Percentiles rank a stretch among this genome's conserved stretches.
phyloP scores from a whole-genome alignment of 2,113 vertebrate species.

The Equus przewalskii region DNA sequence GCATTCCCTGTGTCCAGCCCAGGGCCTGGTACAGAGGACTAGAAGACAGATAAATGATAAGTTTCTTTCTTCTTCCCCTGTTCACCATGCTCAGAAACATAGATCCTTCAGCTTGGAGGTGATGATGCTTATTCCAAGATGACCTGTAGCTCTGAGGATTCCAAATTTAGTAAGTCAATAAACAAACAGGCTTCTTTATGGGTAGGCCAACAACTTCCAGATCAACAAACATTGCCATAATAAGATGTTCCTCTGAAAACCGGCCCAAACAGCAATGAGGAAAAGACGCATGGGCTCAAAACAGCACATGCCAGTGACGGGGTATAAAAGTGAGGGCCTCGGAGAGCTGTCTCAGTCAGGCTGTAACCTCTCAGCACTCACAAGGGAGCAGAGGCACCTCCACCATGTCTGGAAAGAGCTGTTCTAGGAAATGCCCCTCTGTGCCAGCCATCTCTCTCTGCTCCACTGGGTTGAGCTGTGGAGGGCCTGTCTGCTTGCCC shows the following conservation, averaged over 20 bases:
- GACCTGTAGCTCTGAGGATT: conserved; percentile 22
- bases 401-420: conserved; percentile 79
- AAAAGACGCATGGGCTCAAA: conserved; percentile 64
- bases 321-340: conserved; percentile 71
- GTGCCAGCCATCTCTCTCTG: conserved; percentile 79
- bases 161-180: conserved; percentile 71
- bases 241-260: conserved; percentile 69
- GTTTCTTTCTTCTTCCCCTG: conserved; percentile 34
- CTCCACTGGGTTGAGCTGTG: conserved; percentile 72
- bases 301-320: neutral
- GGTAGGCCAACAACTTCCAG: conserved; percentile 59
- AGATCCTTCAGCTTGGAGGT: neutral
- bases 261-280: conserved; percentile 70
- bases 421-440: conserved; percentile 72
- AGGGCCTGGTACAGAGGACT: neutral
- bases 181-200: conserved; percentile 68
- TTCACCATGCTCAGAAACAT: conserved; percentile 15
- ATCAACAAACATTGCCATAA: conserved; percentile 74
- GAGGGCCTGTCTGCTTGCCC: conserved; percentile 74
- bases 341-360: neutral
- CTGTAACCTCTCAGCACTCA: neutral
- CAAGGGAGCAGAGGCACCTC: conserved; percentile 49
- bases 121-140: neutral
- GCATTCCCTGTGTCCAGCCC: neutral
- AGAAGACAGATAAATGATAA: conserved; percentile 2